Evolutionary conservation across 2,888 invertebrate species (phyloP).

Genomic region (Abrostola tripartita): DNA sequence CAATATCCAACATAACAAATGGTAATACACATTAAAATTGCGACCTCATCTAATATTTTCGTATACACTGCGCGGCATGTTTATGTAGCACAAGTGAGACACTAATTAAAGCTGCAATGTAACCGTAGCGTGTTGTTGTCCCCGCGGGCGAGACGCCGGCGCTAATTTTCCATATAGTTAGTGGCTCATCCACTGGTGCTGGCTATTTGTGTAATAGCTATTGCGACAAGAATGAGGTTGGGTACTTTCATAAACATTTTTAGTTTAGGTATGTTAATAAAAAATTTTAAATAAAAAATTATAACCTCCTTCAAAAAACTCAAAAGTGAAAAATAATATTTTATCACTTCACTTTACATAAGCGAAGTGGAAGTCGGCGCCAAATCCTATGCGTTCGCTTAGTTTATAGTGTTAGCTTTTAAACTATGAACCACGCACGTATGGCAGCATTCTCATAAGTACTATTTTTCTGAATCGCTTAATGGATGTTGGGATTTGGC

Average conservation of each 20-base stretch:
- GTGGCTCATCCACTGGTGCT: constrained; percentile 39
- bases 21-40: constrained; percentile 30
- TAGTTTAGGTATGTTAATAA: not conserved
- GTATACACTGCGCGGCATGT: constrained; percentile 42
- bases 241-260: constrained; percentile 8
- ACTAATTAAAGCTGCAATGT: constrained; percentile 72
- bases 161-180: constrained; percentile 64
- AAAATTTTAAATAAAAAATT: not conserved
- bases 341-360: no score
- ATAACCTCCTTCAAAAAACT: no score
- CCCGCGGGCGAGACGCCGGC: constrained; percentile 51
- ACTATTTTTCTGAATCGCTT: no score
- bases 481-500: no score
- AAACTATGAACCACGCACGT: no score
- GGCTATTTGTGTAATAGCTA: constrained; percentile 56
- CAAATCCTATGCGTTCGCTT: no score
- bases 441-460: no score
- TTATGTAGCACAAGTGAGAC: constrained; percentile 52
- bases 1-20: constrained; percentile 6
- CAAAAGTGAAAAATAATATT: no score
- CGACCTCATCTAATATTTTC: constrained; percentile 35
- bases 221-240: constrained; percentile 37
- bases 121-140: constrained; percentile 55
- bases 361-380: no score
- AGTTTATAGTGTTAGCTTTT: no score